phyloP scores from a whole-genome alignment of 2,888 invertebrate genomes.

The Eucera pruinosa region DNA sequence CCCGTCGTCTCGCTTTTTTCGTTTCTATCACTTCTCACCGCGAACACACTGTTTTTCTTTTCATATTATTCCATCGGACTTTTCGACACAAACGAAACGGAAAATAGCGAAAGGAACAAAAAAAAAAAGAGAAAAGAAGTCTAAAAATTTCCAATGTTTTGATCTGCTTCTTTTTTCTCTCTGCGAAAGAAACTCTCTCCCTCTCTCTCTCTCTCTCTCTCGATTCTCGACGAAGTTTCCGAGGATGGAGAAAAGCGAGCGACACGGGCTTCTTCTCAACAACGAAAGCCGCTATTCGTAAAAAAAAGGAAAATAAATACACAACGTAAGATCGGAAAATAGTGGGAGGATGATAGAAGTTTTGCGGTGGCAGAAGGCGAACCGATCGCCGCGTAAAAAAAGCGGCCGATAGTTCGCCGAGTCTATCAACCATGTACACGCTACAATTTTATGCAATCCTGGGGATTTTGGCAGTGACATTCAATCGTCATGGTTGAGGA shows the following conservation, averaged over 20 bases:
- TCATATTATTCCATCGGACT: too few species aligned
- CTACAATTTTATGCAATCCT: constrained; percentile 64
- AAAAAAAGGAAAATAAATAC: constrained; percentile 57
- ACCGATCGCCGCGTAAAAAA: constrained; percentile 25
- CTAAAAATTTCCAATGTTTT: too few species aligned
- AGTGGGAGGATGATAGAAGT: constrained; percentile 21
- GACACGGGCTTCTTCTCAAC: constrained; percentile 39
- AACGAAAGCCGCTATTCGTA: constrained; percentile 50
- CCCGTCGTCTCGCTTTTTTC: constrained; percentile 64
- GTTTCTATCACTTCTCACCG: too few species aligned
- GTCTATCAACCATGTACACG: constrained; percentile 29
- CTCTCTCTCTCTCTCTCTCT: too few species aligned
- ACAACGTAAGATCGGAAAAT: constrained; percentile 32
- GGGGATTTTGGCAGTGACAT: constrained; percentile 83
- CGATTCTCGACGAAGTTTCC: neutral
- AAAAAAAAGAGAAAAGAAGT: too few species aligned
- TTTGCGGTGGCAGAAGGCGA: constrained; percentile 25
- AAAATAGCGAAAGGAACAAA: too few species aligned
- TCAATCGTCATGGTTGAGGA: constrained; percentile 82
- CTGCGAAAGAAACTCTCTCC: too few species aligned
- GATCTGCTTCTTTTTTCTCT: too few species aligned
- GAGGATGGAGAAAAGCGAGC: constrained; percentile 55
- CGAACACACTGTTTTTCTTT: too few species aligned
- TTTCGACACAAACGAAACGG: too few species aligned
- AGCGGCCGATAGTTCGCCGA: constrained; percentile 19